A percentile compares a stretch with the other conserved stretches of the same genome.
Evolutionary conservation across 1,140 invertebrate species (phyloP).

Genomic region (Drosophila arizonae): DNA sequence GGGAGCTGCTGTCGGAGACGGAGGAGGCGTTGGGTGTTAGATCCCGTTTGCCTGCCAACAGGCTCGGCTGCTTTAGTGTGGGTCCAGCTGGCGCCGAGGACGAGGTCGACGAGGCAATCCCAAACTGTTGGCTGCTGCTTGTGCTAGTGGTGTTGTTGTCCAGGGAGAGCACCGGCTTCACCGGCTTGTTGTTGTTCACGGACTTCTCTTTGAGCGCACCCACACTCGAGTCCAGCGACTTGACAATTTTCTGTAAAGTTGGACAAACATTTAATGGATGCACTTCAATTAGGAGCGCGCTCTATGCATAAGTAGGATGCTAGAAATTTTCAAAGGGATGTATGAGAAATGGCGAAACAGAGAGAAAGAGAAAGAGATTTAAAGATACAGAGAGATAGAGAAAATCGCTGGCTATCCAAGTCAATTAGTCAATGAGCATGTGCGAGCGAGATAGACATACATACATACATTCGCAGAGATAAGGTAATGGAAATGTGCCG

Average conservation of each 20-base stretch:
- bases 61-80: conserved; percentile 43
- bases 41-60: conserved; percentile 60
- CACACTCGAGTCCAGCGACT: conserved; percentile 74
- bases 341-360: conserved; percentile 17
- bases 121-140: conserved; percentile 7
- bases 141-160: conserved; percentile 54
- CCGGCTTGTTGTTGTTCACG: conserved; percentile 80
- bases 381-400: conserved; percentile 8
- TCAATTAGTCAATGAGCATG: conserved; percentile 64
- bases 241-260: conserved; percentile 76
- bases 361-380: conserved; percentile 6
- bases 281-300: conserved; percentile 16
- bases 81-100: conserved; percentile 10
- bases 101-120: background rate
- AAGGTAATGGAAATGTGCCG: conserved; percentile 40
- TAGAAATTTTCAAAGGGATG: conserved; percentile 11
- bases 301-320: conserved; percentile 30
- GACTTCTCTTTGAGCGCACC: conserved; percentile 67
- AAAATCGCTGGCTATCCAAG: conserved; percentile 21
- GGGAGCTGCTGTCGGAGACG: conserved; percentile 60
- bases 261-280: conserved; percentile 34
- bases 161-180: conserved; percentile 74
- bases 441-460: conserved; percentile 6
- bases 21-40: conserved; percentile 62
- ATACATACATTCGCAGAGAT: background rate